Evolutionary conservation across 2,797 vertebrate genomes (phyloP), one percentile per base, ranked within the genome.

Genomic region (Crenuchus spilurus): DNA sequence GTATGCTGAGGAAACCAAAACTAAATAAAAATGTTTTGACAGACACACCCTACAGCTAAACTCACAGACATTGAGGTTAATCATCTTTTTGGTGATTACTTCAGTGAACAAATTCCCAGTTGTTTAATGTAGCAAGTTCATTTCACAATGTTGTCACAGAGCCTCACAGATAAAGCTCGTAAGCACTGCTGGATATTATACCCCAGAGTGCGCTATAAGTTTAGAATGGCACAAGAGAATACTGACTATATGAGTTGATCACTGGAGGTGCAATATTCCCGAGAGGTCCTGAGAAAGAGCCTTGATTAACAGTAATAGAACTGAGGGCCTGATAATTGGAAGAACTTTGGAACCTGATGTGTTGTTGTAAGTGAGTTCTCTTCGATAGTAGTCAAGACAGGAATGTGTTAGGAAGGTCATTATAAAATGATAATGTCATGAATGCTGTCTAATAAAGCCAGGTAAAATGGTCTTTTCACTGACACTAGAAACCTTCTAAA

Each of bases 171-270:
- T 67, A 61, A 68, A 75, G 65, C 64, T 42, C 54, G 18, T 42
- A 75, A 26, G 44, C 22, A 24, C 57, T 52, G 33, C 44, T 42
- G 65, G 44, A 60, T 64, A 1, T 63, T 68, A 64, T 75, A 68
- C 75, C 67, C 62, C 3, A 41, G 71, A 80, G 67, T 37, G 42
- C 39, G 26, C 74, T 75, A 48, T 14, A 49, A 48, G 52, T 72
- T 75, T 33, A 26, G 35, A 48, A 52, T 54, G 57, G 75, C 75
- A 64, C 70, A 72, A 72, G 65, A 68, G 57, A 46, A 46, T 58
- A 54, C 68, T 68, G 64, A 75, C 13, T 69, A 39, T 73, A 65
- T 72, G 70, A 64, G 55, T 62, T n/a, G n/a, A n/a, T 76, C 41
- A 69, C 57, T 54, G 44, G 68, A 48, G 65, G 60, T 62, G 60